Base-by-base conservation (phyloP, 2,113 vertebrate genomes). In the Chaetura pelagica region DNA sequence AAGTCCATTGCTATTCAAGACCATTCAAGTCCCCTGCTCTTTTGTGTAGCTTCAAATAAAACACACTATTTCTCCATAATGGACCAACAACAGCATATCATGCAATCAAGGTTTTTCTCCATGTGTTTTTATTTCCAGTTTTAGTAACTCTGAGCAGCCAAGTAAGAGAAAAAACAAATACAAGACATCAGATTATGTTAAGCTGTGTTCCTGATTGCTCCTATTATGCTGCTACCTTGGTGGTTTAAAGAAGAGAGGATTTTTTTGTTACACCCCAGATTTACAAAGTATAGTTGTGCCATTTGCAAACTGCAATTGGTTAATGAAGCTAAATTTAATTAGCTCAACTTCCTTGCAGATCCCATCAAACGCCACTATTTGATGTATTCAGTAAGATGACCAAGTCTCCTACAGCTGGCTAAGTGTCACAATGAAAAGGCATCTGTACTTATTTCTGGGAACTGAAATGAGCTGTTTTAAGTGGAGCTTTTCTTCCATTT, bases 391-490 rank as follows among this genome's bases (percentile, higher is more conserved):
- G 94, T 54, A 72, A 42, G 93, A 95, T 84, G 86, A 89, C 83
- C 94, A 64, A 72, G 97, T 87, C 66, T 97, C 97, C 96, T 96
- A 89, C 96, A 97, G 97, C 97, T 96, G 97, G 96, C 97, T 85
- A 64, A 95, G 96, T 80, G 97, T 92, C 97, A 97, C 96, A 98
- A 98, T 97, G 98, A 97, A 98, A 98, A 98, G 98, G 94, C 97
- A 73, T 93, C 97, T 85, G 82, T 71, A 93, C 97, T 84, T 96
- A 97, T 44, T 97, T 97, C 98, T 98, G 98, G 97, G 98, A 98
- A 98, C 98, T 87, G 94, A 98, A 99, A 98, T 98, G 98, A 98
- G 98, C 97, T 95, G 97, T 87, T 98, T 96, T 95, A 97, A 98
- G 97, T 98, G 97, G 96, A 92, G 97, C 97, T 98, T 97, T 98